Evolutionary conservation across 1,140 invertebrate species (phyloP).

Genomic region (Drosophila hydei): DNA sequence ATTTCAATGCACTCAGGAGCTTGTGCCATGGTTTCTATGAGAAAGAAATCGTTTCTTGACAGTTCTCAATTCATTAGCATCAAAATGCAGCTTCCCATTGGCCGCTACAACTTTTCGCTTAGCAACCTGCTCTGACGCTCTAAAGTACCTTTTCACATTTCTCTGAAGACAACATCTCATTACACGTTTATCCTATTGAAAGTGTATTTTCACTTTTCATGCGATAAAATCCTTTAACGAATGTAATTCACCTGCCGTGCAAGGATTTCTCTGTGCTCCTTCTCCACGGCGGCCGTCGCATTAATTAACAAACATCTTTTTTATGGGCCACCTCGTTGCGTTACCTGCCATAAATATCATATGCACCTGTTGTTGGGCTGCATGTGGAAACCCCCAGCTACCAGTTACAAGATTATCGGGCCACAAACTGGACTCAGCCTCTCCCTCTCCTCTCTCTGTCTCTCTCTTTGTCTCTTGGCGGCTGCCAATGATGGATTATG

Average conservation of each 20-base stretch:
- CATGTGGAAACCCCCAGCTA: conserved; percentile 36
- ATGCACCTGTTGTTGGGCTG: conserved; percentile 47
- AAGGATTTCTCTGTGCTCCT: conserved; percentile 13
- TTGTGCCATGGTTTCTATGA: too few relatives aligned
- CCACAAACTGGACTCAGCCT: neutral
- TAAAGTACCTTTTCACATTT: neutral
- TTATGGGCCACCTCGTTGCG: conserved; percentile 16
- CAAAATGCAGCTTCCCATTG: too few relatives aligned
- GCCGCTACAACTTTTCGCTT: neutral
- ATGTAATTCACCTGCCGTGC: conserved; percentile 1
- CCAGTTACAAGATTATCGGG: conserved; percentile 38
- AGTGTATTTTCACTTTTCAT: neutral
- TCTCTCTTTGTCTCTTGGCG: neutral
- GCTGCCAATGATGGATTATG: conserved; percentile 76
- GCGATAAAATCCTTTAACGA: neutral
- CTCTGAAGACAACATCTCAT: neutral
- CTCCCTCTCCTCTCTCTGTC: conserved; percentile 2
- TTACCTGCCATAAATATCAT: conserved; percentile 37
- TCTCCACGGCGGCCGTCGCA: neutral
- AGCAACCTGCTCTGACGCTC: neutral
- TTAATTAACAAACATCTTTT: conserved; percentile 28
- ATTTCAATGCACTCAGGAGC: too few relatives aligned
- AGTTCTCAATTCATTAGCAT: too few relatives aligned
- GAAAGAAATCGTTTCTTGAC: too few relatives aligned
- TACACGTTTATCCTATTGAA: neutral